These are phyloP conservation scores for Agapornis canus DNA, from an alignment of 2,797 vertebrate species.

Conservation along the genomic window DNA sequence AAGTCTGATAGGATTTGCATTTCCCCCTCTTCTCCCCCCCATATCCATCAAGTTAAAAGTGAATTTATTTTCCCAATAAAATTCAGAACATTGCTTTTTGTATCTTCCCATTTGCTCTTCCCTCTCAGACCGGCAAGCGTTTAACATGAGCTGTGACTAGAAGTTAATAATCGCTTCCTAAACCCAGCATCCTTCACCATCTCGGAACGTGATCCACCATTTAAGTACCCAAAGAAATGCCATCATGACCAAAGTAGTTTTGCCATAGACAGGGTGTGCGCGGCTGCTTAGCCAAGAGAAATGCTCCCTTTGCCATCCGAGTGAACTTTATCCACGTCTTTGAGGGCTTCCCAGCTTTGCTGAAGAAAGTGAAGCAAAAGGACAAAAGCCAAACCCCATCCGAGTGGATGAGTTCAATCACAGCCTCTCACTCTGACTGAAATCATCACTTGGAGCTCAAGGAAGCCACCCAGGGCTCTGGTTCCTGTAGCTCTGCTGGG, in stretches of 20 bases:
- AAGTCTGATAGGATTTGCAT: neutral
- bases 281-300: neutral
- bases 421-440: neutral
- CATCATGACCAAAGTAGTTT: neutral
- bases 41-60: slow-evolving; percentile 11
- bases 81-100: neutral
- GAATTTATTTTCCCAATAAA: slow-evolving; percentile 20
- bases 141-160: neutral
- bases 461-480: neutral
- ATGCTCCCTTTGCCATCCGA: neutral
- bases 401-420: neutral
- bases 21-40: neutral
- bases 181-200: neutral
- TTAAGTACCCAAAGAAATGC: slow-evolving; percentile 14
- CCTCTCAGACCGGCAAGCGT: neutral
- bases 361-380: neutral
- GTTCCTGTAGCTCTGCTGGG: neutral
- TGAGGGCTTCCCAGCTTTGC: neutral
- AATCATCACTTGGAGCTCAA: neutral
- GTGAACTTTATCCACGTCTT: neutral
- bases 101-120: neutral
- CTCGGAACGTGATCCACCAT: neutral
- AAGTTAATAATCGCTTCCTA: slow-evolving; percentile 24
- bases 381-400: neutral
- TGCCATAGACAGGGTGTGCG: neutral